Conservation (phyloP, 2,113 vertebrate species). For the Sander vitreus region DNA sequence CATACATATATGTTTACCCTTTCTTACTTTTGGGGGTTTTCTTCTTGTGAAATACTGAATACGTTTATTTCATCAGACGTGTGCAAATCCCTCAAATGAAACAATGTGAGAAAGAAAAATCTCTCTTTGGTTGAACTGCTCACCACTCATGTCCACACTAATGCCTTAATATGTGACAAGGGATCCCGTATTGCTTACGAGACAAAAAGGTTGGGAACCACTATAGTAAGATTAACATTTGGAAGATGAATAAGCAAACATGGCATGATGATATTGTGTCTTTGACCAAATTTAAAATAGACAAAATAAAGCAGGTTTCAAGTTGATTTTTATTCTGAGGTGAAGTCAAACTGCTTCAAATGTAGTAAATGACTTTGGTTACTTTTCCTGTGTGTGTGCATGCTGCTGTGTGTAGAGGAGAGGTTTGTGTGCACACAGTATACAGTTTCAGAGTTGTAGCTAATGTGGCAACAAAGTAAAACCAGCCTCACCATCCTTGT, state of each 20-base stretch:
- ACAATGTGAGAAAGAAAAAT: neutral
- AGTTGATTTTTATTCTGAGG: neutral
- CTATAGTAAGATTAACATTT: neutral
- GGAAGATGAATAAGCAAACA: neutral
- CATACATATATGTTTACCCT: neutral
- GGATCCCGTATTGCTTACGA: neutral
- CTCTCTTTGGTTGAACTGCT: neutral
- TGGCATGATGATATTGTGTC: neutral
- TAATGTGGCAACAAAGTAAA: neutral
- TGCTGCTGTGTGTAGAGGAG: neutral
- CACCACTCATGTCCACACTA: neutral
- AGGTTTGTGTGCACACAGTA: neutral
- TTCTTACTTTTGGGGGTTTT: neutral
- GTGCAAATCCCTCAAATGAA: neutral
- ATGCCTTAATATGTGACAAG: neutral
- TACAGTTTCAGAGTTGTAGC: neutral
- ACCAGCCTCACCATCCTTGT: slow-evolving; percentile 88
- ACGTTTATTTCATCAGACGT: neutral
- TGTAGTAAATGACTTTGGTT: neutral
- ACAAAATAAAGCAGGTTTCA: neutral
- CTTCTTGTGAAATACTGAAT: neutral
- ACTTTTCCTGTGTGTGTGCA: neutral
- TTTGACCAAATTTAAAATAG: neutral
- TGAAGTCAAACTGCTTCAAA: neutral
- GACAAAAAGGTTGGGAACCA: neutral